phyloP scores from a whole-genome alignment of 2,888 invertebrate species.

The Brachypalpus laphriformis region DNA sequence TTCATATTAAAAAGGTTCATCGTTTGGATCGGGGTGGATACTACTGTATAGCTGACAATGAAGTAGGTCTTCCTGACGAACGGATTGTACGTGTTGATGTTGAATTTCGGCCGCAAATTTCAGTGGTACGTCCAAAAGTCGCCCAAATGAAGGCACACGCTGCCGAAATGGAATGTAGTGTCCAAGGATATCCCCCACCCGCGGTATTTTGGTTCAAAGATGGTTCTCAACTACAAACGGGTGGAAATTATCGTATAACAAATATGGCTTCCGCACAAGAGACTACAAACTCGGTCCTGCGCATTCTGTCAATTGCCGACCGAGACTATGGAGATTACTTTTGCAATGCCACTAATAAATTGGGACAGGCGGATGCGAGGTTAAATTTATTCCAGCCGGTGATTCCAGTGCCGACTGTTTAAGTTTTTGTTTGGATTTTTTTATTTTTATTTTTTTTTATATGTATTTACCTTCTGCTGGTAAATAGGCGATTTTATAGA shows the following conservation, averaged over 20 bases:
- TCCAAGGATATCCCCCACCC: conserved; percentile 82
- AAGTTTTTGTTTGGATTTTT: conserved; percentile 11
- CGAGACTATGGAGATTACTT: conserved; percentile 81
- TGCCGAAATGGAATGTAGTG: conserved; percentile 81
- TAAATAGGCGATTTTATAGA: conserved; percentile 19
- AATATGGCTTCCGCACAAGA: conserved; percentile 81
- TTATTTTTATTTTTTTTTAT: conserved; percentile 1
- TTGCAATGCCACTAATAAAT: conserved; percentile 82
- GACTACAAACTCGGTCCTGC: conserved; percentile 81
- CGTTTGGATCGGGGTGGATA: conserved; percentile 82
- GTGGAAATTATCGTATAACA: conserved; percentile 79
- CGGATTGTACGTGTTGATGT: conserved; percentile 81
- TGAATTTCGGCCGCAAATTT: conserved; percentile 82
- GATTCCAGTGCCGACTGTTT: conserved; percentile 78
- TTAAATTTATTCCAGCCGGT: conserved; percentile 80
- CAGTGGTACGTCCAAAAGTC: conserved; percentile 80
- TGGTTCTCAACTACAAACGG: conserved; percentile 79
- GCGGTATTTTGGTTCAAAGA: conserved; percentile 80
- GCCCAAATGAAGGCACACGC: conserved; percentile 80
- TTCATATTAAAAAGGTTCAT: conserved; percentile 79
- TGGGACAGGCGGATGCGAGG: conserved; percentile 81
- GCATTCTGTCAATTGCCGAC: conserved; percentile 78
- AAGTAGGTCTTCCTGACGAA: conserved; percentile 80
- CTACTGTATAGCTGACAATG: conserved; percentile 81
- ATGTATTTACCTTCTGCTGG: background rate